Conservation (phyloP, 37 sponge, comb jelly and placozoan species). For the Aplysina aerophoba region DNA sequence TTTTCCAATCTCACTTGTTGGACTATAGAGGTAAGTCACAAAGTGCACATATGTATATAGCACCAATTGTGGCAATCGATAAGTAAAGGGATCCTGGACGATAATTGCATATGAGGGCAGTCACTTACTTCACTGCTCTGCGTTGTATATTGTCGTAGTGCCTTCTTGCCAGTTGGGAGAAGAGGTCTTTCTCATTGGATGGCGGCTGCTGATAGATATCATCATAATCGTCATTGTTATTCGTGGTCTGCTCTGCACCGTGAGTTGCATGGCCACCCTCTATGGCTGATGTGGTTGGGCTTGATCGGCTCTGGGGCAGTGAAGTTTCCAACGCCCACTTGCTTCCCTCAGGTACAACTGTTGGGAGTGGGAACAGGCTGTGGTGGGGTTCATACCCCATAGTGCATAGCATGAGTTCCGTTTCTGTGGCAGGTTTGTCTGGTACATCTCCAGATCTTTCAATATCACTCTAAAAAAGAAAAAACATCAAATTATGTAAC, state of each 20-base stretch:
- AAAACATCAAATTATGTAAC: too few species aligned
- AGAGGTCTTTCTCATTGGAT: constrained; percentile 54
- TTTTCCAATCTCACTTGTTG: constrained; percentile 39
- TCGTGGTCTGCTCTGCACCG: too few species aligned
- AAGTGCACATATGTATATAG: background rate
- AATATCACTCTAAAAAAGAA: constrained; percentile 5
- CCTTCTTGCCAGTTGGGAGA: constrained; percentile 50
- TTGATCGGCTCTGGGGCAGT: too few species aligned
- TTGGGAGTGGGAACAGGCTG: background rate
- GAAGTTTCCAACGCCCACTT: too few species aligned
- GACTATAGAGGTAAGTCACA: background rate
- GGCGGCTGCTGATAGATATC: constrained; percentile 55
- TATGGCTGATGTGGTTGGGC: too few species aligned
- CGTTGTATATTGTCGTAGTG: constrained; percentile 59
- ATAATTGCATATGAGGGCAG: background rate
- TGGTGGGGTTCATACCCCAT: background rate
- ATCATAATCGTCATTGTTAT: background rate
- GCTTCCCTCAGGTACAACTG: too few species aligned
- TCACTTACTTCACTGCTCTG: constrained; percentile 46
- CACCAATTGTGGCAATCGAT: background rate
- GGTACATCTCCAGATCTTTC: constrained; percentile 7
- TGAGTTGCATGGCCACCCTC: too few species aligned
- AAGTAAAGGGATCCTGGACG: too few species aligned
- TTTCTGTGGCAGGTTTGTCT: background rate
- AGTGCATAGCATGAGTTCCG: background rate